Evolutionary conservation across 2,113 vertebrate species (phyloP).

Genomic region (Muntiacus reevesi): DNA sequence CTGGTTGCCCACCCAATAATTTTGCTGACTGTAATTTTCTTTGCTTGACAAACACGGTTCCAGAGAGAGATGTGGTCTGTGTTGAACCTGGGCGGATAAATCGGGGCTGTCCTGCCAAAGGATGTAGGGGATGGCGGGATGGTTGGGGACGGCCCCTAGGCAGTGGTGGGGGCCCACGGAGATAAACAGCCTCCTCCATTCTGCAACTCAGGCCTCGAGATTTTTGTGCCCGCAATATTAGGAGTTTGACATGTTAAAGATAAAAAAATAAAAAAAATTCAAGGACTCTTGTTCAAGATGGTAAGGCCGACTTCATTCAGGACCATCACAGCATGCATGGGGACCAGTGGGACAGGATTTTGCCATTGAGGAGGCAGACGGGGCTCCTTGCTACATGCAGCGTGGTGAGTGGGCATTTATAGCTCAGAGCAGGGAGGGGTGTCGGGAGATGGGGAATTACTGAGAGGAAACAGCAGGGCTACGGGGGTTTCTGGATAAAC

Average conservation of each 20-base stretch:
- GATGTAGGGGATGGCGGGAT: rapidly evolving
- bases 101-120: too few species aligned
- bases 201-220: rapidly evolving
- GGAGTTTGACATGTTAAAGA: rapidly evolving
- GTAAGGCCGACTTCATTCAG: neutral
- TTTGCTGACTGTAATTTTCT: neutral
- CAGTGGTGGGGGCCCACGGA: rapidly evolving
- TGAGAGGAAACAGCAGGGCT: neutral
- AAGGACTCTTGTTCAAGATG: neutral
- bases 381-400: rapidly evolving
- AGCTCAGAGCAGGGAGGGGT: neutral
- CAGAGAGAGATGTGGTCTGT: neutral
- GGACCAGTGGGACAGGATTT: neutral
- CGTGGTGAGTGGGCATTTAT: rapidly evolving
- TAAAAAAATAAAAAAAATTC: neutral
- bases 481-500: rapidly evolving
- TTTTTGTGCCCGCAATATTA: rapidly evolving
- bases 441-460: neutral
- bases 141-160: neutral
- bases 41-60: neutral
- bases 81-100: neutral
- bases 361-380: neutral
- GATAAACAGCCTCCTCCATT: rapidly evolving
- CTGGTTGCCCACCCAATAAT: neutral
- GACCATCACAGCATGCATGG: rapidly evolving